Conservation (phyloP, 2,113 vertebrate genomes). For the Manacus vitellinus region DNA sequence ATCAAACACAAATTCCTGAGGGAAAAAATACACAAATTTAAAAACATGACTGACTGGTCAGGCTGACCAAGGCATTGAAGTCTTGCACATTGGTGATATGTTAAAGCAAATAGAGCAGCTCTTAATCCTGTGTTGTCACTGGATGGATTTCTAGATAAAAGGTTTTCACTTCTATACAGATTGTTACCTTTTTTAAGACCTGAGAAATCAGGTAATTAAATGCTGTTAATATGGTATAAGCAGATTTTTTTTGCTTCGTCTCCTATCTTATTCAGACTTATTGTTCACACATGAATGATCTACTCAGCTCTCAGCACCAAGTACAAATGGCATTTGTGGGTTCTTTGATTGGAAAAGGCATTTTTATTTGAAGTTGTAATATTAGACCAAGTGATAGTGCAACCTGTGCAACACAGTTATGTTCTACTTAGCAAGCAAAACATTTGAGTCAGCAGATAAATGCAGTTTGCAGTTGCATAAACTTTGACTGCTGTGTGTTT, state of each 20-base stretch:
- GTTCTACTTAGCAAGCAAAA: neutral
- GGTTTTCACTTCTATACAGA: neutral
- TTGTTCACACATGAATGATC: neutral
- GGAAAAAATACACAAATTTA: neutral
- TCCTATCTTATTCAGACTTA: neutral
- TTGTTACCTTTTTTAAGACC: neutral
- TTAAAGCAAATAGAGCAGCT: neutral
- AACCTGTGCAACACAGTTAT: neutral
- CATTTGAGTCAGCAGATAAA: neutral
- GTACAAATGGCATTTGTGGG: neutral
- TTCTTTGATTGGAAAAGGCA: neutral
- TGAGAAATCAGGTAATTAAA: neutral
- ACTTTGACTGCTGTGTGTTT: neutral
- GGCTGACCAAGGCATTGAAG: neutral
- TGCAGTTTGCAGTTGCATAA: neutral
- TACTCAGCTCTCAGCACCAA: neutral
- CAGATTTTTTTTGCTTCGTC: neutral
- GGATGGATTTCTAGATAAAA: neutral
- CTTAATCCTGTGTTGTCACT: neutral
- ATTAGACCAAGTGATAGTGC: neutral
- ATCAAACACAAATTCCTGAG: neutral
- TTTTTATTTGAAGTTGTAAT: neutral
- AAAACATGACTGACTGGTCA: neutral
- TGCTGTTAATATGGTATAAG: neutral
- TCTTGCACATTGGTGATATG: neutral